Evolutionary conservation across 2,797 vertebrate species (phyloP).

Genomic region (Alcedo quadribrachys): DNA sequence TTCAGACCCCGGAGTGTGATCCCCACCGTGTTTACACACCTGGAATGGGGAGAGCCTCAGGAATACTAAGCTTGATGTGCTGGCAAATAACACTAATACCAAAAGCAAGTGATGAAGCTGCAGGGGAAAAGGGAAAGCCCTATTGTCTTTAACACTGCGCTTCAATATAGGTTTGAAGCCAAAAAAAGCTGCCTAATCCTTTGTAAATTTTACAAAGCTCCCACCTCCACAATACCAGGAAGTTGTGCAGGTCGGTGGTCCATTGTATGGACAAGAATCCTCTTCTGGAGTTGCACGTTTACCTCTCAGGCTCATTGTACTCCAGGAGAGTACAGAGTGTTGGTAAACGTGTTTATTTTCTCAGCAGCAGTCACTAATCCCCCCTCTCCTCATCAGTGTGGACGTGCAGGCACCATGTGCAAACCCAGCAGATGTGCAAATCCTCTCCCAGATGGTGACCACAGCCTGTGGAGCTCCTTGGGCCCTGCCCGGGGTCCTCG

Average conservation of each 20-base stretch:
- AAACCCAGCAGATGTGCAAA: background rate
- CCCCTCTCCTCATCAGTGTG: background rate
- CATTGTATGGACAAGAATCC: background rate
- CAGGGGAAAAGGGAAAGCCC: background rate
- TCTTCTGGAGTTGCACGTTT: background rate
- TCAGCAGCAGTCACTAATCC: background rate
- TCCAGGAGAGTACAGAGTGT: background rate
- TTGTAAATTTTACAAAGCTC: background rate
- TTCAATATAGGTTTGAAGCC: background rate
- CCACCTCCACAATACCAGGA: background rate
- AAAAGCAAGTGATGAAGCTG: background rate
- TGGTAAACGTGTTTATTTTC: background rate
- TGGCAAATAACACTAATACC: background rate
- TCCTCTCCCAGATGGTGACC: background rate
- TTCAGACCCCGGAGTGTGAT: background rate
- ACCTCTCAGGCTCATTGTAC: background rate
- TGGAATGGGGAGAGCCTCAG: background rate
- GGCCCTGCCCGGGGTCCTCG: background rate
- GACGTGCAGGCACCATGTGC: background rate
- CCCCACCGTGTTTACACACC: background rate
- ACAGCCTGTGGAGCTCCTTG: background rate
- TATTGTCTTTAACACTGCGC: background rate
- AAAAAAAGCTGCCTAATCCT: background rate
- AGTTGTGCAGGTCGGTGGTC: background rate
- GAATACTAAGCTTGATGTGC: background rate